Evolutionary conservation across 2,797 vertebrate species (phyloP), one percentile per base, ranked within the genome.

Genomic region (Dryobates pubescens): DNA sequence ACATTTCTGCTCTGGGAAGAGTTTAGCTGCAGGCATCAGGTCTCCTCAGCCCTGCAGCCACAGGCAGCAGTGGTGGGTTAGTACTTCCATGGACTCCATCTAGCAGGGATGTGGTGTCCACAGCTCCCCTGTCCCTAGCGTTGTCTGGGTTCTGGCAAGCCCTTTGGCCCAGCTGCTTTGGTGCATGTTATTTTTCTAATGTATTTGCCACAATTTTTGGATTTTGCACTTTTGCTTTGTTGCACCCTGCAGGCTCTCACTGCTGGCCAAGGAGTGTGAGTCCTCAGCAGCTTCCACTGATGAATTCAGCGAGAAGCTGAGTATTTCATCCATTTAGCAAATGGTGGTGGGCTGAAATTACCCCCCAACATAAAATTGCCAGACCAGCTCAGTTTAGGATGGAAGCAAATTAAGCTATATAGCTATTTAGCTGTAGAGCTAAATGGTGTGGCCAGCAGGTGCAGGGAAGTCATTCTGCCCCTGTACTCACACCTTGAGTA

Each of bases 271-370:
- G 61, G 56, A 83, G 79, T 68, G 76, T 76, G 89, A 93, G 94
- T 94, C 82, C 82, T 94, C 93, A 96, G 94, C 68, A 92, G 19
- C 80, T 92, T 93, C 58, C 62, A 85, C 74, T 77, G 71, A 68
- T 90, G 30, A 80, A 94, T 90, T 95, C 75, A 84, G 73, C 1
- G 6, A 93, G 85, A 84, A 74, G 80, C 83, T 68, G 86, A 89
- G 79, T 92, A 69, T 87, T 82, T 96, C 73, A 74, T 75, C 85
- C 65, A 27, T 77, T 84, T 86, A 92, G 53, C 73, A 92, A 85
- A 43, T 43, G 43, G 41, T 43, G 41, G 41, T 43, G 41, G 41
- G 41, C 16, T 43, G 41, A 43, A 43, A 43, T 43, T 43, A 17
- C 16, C 16, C 41, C 41, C 41, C 41, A 43, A 17, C 41, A 43